These are phyloP conservation scores for Allobates femoralis DNA, from an alignment of 2,797 vertebrate species.

Conservation along the genomic window DNA sequence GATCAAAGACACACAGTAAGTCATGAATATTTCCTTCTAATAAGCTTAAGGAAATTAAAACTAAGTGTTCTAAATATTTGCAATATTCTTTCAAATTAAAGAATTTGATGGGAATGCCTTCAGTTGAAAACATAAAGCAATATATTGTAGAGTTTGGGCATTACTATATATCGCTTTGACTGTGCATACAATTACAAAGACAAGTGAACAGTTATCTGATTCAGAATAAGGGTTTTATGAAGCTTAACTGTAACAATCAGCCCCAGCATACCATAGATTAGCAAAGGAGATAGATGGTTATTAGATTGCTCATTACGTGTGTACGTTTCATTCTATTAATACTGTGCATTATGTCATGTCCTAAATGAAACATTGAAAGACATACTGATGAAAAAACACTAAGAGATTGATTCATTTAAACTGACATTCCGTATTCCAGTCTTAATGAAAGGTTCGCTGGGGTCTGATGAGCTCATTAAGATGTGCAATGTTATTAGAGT, in stretches of 20 bases:
- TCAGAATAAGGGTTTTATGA: background rate
- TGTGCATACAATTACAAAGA: background rate
- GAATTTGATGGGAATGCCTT: background rate
- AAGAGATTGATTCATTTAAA: background rate
- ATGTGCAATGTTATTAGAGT: too few species aligned
- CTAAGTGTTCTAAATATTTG: background rate
- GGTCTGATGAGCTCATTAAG: too few species aligned
- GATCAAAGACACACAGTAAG: constrained; percentile 90
- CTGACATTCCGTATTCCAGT: too few species aligned
- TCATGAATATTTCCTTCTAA: constrained; percentile 63
- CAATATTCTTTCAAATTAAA: constrained; percentile 27
- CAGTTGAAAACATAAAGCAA: background rate
- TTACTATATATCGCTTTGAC: background rate
- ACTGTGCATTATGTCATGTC: background rate
- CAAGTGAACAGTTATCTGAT: background rate
- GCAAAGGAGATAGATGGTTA: background rate
- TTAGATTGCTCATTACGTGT: background rate
- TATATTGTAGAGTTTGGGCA: background rate
- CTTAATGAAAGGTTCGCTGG: too few species aligned
- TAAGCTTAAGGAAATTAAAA: constrained; percentile 28
- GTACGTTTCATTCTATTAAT: background rate
- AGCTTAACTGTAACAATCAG: background rate
- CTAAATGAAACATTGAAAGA: background rate
- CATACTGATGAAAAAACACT: background rate
- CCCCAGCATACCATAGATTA: background rate